These are phyloP conservation scores for Coenonympha glycerion DNA, from an alignment of 2,888 invertebrate genomes.

Conservation along the genomic window DNA sequence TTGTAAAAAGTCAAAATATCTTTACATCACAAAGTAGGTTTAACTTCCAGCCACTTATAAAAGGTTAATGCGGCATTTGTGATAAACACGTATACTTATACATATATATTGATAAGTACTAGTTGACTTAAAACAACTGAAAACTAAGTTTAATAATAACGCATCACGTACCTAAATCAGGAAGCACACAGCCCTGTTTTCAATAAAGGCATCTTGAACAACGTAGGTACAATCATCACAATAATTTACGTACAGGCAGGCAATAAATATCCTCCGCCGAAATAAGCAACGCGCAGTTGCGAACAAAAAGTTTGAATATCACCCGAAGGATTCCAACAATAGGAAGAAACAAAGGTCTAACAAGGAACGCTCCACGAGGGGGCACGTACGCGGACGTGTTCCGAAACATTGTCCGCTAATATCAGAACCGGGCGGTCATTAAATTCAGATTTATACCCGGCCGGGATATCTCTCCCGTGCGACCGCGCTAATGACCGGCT, in stretches of 20 bases:
- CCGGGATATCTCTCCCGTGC: conserved; percentile 73
- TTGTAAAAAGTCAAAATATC: too few relatives aligned
- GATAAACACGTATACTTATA: too few relatives aligned
- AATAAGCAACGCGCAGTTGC: neutral
- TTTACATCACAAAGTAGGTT: too few relatives aligned
- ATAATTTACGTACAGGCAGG: neutral
- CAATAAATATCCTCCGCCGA: neutral
- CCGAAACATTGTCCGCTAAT: conserved; percentile 63
- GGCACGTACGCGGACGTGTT: conserved; percentile 37
- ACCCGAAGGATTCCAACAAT: conserved; percentile 15
- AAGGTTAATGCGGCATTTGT: too few relatives aligned
- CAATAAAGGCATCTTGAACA: too few relatives aligned
- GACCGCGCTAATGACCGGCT: conserved; percentile 74
- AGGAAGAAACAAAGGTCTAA: conserved; percentile 31
- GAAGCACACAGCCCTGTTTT: too few relatives aligned
- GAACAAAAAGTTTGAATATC: conserved; percentile 22
- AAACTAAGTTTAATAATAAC: too few relatives aligned
- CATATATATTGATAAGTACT: too few relatives aligned
- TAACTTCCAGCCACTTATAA: too few relatives aligned
- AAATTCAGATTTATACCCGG: conserved; percentile 73
- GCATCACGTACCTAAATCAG: too few relatives aligned
- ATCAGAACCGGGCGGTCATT: conserved; percentile 61
- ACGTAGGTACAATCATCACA: neutral
- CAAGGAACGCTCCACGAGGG: conserved; percentile 30
- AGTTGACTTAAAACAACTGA: too few relatives aligned